These are phyloP conservation scores for Corythaeola cristata DNA, from an alignment of 2,113 vertebrate genomes.

Conservation along the genomic window DNA sequence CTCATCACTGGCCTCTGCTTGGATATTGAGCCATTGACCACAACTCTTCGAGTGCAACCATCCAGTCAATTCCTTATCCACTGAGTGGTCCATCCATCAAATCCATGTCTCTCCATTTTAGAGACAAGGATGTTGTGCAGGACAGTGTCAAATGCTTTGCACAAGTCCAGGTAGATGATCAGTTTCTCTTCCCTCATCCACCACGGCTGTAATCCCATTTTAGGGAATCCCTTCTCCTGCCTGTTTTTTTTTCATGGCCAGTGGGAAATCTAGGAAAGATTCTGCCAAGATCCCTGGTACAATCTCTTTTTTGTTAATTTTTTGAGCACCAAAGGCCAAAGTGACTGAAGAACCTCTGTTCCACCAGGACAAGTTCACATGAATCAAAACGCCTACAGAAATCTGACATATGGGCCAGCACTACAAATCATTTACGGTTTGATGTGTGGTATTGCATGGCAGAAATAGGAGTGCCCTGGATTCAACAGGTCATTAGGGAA, in stretches of 20 bases:
- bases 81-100: too few species aligned
- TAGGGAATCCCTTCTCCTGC: neutral
- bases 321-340: neutral
- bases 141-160: too few species aligned
- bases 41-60: too few species aligned
- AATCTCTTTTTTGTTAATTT: neutral
- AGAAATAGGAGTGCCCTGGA: neutral
- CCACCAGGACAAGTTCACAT: neutral
- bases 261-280: neutral
- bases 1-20: too few species aligned
- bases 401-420: neutral
- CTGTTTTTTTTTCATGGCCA: neutral
- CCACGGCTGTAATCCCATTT: too few species aligned
- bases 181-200: too few species aligned
- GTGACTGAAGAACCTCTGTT: neutral
- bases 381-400: neutral
- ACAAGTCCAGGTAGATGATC: too few species aligned
- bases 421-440: neutral
- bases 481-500: neutral
- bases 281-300: neutral
- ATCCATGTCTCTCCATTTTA: too few species aligned
- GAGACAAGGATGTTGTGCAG: too few species aligned
- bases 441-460: neutral
- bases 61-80: too few species aligned
- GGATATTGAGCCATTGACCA: too few species aligned